Percentiles rank a stretch among this genome's conserved stretches.
Evolutionary conservation across 2,113 vertebrate genomes (phyloP).

Genomic region (Dermatemys mawii): DNA sequence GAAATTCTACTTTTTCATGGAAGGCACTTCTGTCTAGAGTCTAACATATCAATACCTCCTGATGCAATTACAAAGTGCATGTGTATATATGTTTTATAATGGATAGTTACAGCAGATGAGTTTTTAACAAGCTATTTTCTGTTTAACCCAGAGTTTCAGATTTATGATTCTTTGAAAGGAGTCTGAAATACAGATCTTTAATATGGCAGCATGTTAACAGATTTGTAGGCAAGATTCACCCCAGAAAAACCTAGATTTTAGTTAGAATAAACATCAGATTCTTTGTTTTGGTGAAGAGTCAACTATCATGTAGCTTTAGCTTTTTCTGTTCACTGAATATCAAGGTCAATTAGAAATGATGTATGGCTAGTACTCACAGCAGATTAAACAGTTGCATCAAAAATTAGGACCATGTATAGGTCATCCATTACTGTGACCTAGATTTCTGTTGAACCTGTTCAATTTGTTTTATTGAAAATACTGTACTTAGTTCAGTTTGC

Average conservation of each 20-base stretch:
- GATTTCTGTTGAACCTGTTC: slow-evolving; percentile 71
- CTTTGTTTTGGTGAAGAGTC: slow-evolving; percentile 62
- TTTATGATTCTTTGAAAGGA: background rate
- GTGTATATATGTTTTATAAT: rapidly evolving
- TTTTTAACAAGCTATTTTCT: background rate
- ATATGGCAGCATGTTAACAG: rapidly evolving
- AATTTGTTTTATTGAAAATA: slow-evolving; percentile 68
- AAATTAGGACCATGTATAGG: slow-evolving; percentile 63
- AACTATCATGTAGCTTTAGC: slow-evolving; percentile 68
- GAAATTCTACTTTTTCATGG: rapidly evolving
- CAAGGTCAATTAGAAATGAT: slow-evolving; percentile 87
- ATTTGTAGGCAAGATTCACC: background rate
- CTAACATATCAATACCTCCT: background rate
- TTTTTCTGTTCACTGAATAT: slow-evolving; percentile 89
- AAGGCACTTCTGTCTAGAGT: background rate
- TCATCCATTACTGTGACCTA: slow-evolving; percentile 74
- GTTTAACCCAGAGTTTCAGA: rapidly evolving
- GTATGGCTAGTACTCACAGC: slow-evolving; percentile 81
- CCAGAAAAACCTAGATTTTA: background rate
- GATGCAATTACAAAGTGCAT: background rate
- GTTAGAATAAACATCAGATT: slow-evolving; percentile 25
- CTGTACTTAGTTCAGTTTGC: slow-evolving; percentile 46
- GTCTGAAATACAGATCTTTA: background rate
- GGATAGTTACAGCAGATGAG: rapidly evolving
- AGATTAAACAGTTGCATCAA: slow-evolving; percentile 85